Base-by-base conservation (phyloP, 1,140 invertebrate species). In the Eciton burchellii region DNA sequence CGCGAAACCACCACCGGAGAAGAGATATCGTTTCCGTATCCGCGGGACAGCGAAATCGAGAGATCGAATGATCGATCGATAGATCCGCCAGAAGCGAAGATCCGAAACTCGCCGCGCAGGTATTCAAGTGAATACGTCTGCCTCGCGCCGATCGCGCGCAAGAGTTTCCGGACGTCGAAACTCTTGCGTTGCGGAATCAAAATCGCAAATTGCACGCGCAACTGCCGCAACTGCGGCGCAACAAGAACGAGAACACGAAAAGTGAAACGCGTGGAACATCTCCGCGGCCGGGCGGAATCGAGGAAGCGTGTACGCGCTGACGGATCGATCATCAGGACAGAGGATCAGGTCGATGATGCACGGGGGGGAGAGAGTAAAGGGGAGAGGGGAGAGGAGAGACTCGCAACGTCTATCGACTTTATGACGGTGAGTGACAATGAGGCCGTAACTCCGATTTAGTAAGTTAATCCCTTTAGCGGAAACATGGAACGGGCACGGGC, bases 351-450 rank as follows among this genome's bases (percentile, higher is more conserved):
- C 70, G 57, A 81, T 60, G 77, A 49, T 41, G 73, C 73, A 73
- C 35, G 35, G 35, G 35, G 35, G 6, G 35, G 35, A 3, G 35
- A 35, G 6, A 6, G 35, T n/a, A n/a, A n/a, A 35, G 35, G 35
- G 2, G 35, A 35, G 35, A 6, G 35, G 2, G 35, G 6, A 35
- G 35, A 6, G 21, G 73, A 26, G 77, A 71, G 59, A 73, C 65
- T 73, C 47, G 43, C 56, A 81, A 73, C 66, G 60, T 81, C 77
- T 73, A 81, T 81, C 70, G 65, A 77, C 71, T 85, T 85, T 71
- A 85, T 76, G 70, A 85, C 62, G n/a, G 29, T 26, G 62, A 71
- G 45, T 70, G 82, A 84, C 82, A 88, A 88, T 88, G 86, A 87
- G 85, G 66, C 68, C 56, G 65, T 77, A 82, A 88, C 77, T 63